Base-by-base conservation (phyloP, 53 echinoderm and acorn worm species). In the Zoroaster sp. region DNA sequence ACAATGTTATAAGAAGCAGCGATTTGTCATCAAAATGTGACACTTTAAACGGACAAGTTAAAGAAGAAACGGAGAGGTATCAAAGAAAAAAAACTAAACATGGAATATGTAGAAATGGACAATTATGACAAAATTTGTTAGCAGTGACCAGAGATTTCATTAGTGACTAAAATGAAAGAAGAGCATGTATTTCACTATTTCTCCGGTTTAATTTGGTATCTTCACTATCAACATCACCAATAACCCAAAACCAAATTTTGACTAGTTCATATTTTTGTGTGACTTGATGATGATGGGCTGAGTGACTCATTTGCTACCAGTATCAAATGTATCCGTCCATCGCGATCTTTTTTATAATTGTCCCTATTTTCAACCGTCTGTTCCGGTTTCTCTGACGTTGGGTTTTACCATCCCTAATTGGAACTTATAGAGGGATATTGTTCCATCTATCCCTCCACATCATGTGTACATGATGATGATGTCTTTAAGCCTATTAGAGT, bases 401-500 rank as follows among this genome's bases (percentile, higher is more conserved):
- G 45, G 28, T 8, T 59, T 11, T 28, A 59, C 21, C 63, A 59
- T 59, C 63, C 63, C 63, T 59, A 59, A 59, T 59, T 59, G 63
- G 28, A 59, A 54, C 54, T 54, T 54, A n/a, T n/a, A n/a, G n/a
- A n/a, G n/a, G n/a, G n/a, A n/a, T n/a, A n/a, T 28, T 25, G 30
- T 59, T 25, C 28, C 63, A 28, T 9, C 63, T 25, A 11, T 59
- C 63, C 63, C 63, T 28, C 63, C 63, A 59, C 63, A 59, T 8
- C 21, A 25, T 59, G 23, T 28, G 11, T 23, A 5, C 53, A 8
- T 38, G 66, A 15, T 37, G n/a, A n/a, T n/a, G n/a, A 38, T 37
- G 43, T 66, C 82, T 67, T 82, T 67, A 53, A 82, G 68, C 82
- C 66, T 43, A 66, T 82, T 82, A 82, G 44, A 18, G 66, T 82